Percentiles rank a stretch among this genome's conserved stretches.
Conservation (phyloP, 2,888 invertebrate genomes). For the Trichogramma dendrolimi region DNA sequence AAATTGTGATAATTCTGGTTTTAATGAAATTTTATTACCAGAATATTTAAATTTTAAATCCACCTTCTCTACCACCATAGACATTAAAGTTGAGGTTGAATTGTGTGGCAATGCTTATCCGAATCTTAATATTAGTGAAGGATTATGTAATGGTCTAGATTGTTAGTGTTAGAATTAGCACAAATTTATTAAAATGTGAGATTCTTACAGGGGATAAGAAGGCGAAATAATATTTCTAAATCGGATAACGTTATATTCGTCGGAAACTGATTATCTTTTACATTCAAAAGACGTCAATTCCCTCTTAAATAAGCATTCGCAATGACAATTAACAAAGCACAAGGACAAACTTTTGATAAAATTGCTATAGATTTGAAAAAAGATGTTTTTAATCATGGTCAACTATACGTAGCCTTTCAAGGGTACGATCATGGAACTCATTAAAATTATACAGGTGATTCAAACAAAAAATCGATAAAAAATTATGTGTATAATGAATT, state of each 20-base stretch:
- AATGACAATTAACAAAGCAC: too few species aligned
- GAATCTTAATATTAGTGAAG: constrained; percentile 30
- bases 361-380: too few species aligned
- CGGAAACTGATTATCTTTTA: constrained; percentile 7
- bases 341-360: too few species aligned
- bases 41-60: constrained; percentile 29
- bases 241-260: not conserved
- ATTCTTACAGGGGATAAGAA: constrained; percentile 7
- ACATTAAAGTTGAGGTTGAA: constrained; percentile 25
- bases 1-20: constrained; percentile 16
- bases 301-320: too few species aligned
- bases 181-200: constrained; percentile 7
- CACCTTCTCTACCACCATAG: constrained; percentile 25
- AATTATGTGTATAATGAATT: too few species aligned
- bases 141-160: constrained; percentile 27
- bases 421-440: too few species aligned
- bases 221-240: constrained; percentile 5
- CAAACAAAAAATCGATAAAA: too few species aligned
- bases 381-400: too few species aligned
- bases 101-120: constrained; percentile 28
- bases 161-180: constrained; percentile 3
- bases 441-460: too few species aligned
- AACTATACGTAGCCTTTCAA: too few species aligned
- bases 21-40: constrained; percentile 19
- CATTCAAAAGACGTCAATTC: not conserved